Evolutionary conservation across 2,113 vertebrate species (phyloP).

Genomic region (Myotis davidii): DNA sequence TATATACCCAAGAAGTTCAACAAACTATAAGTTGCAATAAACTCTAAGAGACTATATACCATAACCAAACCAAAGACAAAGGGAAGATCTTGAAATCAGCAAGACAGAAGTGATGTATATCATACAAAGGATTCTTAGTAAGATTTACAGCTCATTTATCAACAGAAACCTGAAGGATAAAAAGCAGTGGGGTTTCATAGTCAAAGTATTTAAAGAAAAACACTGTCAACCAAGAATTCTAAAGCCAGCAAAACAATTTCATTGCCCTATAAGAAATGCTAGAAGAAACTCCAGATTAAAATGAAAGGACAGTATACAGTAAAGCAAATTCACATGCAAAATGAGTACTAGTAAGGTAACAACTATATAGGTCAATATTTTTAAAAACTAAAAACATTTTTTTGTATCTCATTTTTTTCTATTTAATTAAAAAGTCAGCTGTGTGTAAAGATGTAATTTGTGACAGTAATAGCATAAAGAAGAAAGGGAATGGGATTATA

Average conservation of each 20-base stretch:
- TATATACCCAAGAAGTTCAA: not conserved
- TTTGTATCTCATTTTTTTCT: not conserved
- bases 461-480: not conserved
- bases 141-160: not conserved
- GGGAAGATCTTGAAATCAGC: not conserved
- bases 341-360: not conserved
- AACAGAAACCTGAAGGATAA: not conserved
- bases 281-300: not conserved
- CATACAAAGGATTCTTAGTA: not conserved
- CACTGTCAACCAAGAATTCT: conserved; percentile 3
- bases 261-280: conserved; percentile 5
- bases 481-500: not conserved
- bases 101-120: not conserved
- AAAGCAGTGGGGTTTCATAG: not conserved
- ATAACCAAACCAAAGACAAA: conserved; percentile 34
- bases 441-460: not conserved
- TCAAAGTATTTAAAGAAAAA: conserved; percentile 7
- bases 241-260: not conserved
- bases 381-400: not conserved
- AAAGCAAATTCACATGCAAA: not conserved
- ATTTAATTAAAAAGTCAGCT: not conserved
- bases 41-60: not conserved
- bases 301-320: not conserved
- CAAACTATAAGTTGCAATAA: not conserved
- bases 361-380: not conserved